Evolutionary conservation across 2,888 invertebrate species (phyloP).

Genomic region (Erebia palarica): DNA sequence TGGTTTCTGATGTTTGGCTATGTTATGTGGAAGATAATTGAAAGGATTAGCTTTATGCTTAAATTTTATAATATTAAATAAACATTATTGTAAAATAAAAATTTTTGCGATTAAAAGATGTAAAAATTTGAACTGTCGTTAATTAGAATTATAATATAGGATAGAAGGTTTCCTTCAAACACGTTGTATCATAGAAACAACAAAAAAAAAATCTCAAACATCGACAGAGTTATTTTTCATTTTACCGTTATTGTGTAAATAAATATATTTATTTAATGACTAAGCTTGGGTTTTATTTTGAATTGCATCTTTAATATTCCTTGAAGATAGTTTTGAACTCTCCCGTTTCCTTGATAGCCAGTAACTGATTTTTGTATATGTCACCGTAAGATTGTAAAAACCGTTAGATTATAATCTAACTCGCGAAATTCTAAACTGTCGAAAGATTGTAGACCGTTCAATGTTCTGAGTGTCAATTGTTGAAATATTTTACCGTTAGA

Average conservation of each 20-base stretch:
- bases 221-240: constrained; percentile 72
- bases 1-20: constrained; percentile 29
- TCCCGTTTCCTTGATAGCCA: too few relatives aligned
- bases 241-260: constrained; percentile 78
- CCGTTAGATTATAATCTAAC: too few relatives aligned
- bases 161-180: constrained; percentile 49
- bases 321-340: neutral
- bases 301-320: constrained; percentile 1
- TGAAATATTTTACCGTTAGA: too few relatives aligned
- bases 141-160: constrained; percentile 43
- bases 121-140: constrained; percentile 58
- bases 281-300: constrained; percentile 61
- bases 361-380: too few relatives aligned
- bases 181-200: constrained; percentile 55
- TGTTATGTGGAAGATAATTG: constrained; percentile 25
- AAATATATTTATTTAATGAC: constrained; percentile 82
- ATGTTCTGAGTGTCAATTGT: too few relatives aligned
- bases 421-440: too few relatives aligned
- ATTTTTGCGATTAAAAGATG: constrained; percentile 69
- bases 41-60: constrained; percentile 35
- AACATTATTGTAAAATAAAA: constrained; percentile 52
- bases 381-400: too few relatives aligned
- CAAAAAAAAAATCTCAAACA: constrained; percentile 61
- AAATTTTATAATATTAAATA: constrained; percentile 37
- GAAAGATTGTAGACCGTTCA: too few relatives aligned